phyloP scores from a whole-genome alignment of 2,113 vertebrate species.

The Trichomycterus rosablanca region DNA sequence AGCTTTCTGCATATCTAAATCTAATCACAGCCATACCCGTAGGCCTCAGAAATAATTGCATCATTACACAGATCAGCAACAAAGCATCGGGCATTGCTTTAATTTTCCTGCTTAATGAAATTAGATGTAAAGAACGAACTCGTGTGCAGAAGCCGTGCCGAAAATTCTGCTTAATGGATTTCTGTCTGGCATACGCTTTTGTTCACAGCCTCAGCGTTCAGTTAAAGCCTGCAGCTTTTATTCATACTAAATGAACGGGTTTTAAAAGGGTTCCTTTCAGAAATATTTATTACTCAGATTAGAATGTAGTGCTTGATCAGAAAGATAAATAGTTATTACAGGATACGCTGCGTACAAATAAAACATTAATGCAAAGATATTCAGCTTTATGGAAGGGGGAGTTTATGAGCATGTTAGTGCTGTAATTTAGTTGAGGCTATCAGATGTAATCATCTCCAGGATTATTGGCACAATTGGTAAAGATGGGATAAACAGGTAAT shows the following conservation, averaged over 20 bases:
- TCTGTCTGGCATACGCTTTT: neutral
- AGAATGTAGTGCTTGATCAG: slow-evolving; percentile 6
- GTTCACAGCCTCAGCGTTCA: neutral
- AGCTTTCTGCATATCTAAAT: slow-evolving; percentile 14
- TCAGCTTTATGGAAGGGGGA: neutral
- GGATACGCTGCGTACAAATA: neutral
- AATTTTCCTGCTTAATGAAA: slow-evolving; percentile 21
- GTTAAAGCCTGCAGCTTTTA: neutral
- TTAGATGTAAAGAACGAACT: slow-evolving; percentile 8
- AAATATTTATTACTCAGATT: slow-evolving; percentile 14
- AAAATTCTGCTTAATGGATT: slow-evolving; percentile 13
- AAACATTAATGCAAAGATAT: slow-evolving; percentile 12
- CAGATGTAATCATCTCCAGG: no score
- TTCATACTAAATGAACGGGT: neutral
- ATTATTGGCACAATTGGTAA: no score
- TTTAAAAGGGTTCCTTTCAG: slow-evolving; percentile 8
- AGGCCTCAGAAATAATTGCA: slow-evolving; percentile 25
- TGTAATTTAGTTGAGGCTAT: no score
- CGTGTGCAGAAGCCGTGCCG: neutral
- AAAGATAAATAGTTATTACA: slow-evolving; percentile 16
- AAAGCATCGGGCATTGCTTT: slow-evolving; percentile 11
- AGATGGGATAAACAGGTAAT: no score
- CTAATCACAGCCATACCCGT: slow-evolving; percentile 14
- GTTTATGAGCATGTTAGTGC: no score
- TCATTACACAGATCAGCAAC: slow-evolving; percentile 8